These are phyloP conservation scores for Anolis carolinensis DNA, from an alignment of 2,113 vertebrate genomes.

Conservation along the genomic window DNA sequence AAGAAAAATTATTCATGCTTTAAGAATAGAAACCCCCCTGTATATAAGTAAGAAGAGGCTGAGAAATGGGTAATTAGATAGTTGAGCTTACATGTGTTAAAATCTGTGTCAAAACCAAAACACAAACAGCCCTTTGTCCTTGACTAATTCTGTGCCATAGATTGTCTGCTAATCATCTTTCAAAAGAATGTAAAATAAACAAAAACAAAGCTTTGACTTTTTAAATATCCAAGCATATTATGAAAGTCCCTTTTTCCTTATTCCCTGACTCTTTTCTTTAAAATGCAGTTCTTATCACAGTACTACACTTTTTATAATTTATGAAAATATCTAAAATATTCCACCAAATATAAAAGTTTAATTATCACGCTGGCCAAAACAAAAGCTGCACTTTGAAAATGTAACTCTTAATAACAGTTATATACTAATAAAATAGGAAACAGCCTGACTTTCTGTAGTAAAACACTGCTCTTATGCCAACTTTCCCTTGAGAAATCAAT, in stretches of 20 bases:
- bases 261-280: slow-evolving; percentile 65
- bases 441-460: slow-evolving; percentile 67
- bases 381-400: slow-evolving; percentile 79
- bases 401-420: slow-evolving; percentile 72
- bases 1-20: slow-evolving; percentile 51
- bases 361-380: slow-evolving; percentile 73
- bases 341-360: slow-evolving; percentile 78
- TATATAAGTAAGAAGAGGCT: slow-evolving; percentile 48
- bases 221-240: slow-evolving; percentile 64
- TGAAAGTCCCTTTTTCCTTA: slow-evolving; percentile 62
- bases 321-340: slow-evolving; percentile 77
- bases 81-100: slow-evolving; percentile 70
- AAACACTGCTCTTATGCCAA: slow-evolving; percentile 65
- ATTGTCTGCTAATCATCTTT: slow-evolving; percentile 64
- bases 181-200: slow-evolving; percentile 64
- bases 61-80: slow-evolving; percentile 70
- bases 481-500: slow-evolving; percentile 64
- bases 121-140: slow-evolving; percentile 63
- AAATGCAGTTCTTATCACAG: slow-evolving; percentile 68
- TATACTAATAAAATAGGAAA: slow-evolving; percentile 80
- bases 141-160: slow-evolving; percentile 59
- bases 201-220: slow-evolving; percentile 62
- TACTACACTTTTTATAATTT: slow-evolving; percentile 68
- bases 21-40: slow-evolving; percentile 43
- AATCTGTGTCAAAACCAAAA: slow-evolving; percentile 48